Evolutionary conservation across 2,797 vertebrate species (phyloP), one percentile per base, ranked within the genome.

Genomic region (Poliocrania exsul): DNA sequence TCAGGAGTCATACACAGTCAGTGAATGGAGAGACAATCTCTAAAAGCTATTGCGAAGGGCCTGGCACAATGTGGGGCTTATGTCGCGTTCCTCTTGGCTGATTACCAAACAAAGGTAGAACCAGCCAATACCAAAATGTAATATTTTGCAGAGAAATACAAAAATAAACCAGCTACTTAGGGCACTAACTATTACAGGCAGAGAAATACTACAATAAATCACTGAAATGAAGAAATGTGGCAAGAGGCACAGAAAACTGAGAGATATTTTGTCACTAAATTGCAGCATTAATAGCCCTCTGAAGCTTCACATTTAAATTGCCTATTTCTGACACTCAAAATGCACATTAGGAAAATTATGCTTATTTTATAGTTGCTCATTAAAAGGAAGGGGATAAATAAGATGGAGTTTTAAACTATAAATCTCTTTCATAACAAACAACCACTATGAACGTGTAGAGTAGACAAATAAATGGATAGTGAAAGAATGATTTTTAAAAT

Each of bases 331-430:
- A 97, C 88, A 95, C 92, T 97, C 95, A 93, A 96, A 97, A 97
- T 93, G 96, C 96, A 93, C 94, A 98, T 97, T 97, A 97, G 88
- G 95, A 97, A 97, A 97, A 97, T 96, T 67, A 98, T 97, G 94
- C 95, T 97, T 97, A 96, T 97, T 98, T 98, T 96, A 97, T 95
- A 93, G 94, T 90, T 95, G 94, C 96, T 98, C 87, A 66, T 98
- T 98, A 98, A 96, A 91, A 84, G 71, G 89, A 96, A 97, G 82
- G 91, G 93, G 95, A 97, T 94, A 98, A 97, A 97, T 93, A 97
- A 95, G 90, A 97, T 87, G 86, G 91, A 83, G 35, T 91, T 97
- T 97, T 87, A 93, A 96, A 91, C 77, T 56, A 95, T 95, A 95
- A 97, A 94, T 98, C 91, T 97, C 91, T 81, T 97, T 96, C 94